A percentile compares a stretch with the other conserved stretches of the same genome.
Conservation (phyloP, 2,113 vertebrate genomes). For the Lophochroa leadbeateri region DNA sequence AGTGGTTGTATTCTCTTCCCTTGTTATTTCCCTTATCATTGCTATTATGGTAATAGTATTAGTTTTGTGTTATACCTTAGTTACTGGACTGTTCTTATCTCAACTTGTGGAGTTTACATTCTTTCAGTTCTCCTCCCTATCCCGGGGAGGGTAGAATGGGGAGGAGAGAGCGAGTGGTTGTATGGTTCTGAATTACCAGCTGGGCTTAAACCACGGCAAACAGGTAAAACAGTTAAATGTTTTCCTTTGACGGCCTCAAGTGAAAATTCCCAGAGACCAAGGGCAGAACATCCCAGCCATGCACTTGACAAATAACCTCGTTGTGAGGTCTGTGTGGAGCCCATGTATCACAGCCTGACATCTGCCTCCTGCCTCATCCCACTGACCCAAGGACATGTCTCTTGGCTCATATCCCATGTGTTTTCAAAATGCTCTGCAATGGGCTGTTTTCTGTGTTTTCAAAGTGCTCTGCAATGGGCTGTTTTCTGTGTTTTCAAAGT, state of each 20-base stretch:
- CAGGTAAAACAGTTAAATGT: neutral
- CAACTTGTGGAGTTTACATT: neutral
- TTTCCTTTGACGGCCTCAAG: neutral
- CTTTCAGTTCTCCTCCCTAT: neutral
- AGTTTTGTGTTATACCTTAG: neutral
- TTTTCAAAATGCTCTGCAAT: neutral
- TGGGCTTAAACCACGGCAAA: neutral
- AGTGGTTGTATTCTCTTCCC: neutral
- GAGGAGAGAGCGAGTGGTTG: neutral
- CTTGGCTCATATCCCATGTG: neutral
- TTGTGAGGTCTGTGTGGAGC: neutral
- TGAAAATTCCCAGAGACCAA: neutral
- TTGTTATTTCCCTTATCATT: neutral
- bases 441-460: neutral
- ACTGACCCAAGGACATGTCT: accelerated
- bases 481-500: neutral
- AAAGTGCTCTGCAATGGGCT: neutral
- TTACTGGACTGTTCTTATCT: neutral
- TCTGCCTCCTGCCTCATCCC: neutral
- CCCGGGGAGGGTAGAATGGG: neutral
- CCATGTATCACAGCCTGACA: neutral
- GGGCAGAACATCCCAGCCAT: neutral
- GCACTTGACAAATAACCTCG: accelerated
- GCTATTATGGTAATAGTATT: neutral
- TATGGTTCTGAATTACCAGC: neutral